phyloP scores from a whole-genome alignment of 2,888 invertebrate species.

The Cataglyphis altisquamis region DNA sequence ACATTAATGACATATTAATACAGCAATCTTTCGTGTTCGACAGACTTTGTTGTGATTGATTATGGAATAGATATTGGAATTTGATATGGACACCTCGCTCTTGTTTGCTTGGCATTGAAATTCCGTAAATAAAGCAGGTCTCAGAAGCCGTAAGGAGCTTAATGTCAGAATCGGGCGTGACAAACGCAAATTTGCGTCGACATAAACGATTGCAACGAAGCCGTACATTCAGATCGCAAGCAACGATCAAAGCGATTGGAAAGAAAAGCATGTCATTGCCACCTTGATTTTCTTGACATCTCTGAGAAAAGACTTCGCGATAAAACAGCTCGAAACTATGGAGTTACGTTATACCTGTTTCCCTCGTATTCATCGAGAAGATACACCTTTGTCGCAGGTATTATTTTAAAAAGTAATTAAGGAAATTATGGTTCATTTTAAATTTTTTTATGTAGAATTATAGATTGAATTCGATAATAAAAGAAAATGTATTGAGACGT shows the following conservation, averaged over 20 bases:
- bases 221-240: neutral
- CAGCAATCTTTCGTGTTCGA: neutral
- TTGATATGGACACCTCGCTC: neutral
- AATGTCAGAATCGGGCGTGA: slow-evolving; percentile 23
- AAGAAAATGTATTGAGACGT: neutral
- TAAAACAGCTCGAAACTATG: neutral
- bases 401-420: neutral
- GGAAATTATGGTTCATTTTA: neutral
- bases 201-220: slow-evolving; percentile 33
- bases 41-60: neutral
- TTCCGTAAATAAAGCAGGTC: slow-evolving; percentile 35
- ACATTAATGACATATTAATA: neutral
- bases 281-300: neutral
- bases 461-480: neutral
- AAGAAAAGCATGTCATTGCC: slow-evolving; percentile 62
- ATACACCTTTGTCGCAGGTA: neutral
- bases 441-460: neutral
- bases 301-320: slow-evolving; percentile 16
- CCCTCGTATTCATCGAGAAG: neutral
- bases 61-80: neutral
- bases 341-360: neutral
- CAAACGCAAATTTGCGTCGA: neutral
- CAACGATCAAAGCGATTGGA: neutral
- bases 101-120: slow-evolving; percentile 25
- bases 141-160: slow-evolving; percentile 19